A percentile compares a stretch with the other conserved stretches of the same genome.
Conservation (phyloP, 53 echinoderm and acorn worm species). For the Luidia sarsii region DNA sequence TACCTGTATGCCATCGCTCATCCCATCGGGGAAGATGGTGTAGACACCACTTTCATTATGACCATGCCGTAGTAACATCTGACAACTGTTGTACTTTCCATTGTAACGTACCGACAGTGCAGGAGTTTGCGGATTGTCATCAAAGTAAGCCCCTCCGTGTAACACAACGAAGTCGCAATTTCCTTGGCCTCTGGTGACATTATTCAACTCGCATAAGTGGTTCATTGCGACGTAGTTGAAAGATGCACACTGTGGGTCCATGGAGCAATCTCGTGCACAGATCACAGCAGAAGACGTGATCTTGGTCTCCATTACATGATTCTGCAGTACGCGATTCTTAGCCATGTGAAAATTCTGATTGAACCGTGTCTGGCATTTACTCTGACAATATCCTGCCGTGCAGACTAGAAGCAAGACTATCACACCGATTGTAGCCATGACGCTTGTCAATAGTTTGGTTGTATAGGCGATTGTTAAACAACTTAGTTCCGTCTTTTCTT, state of each 20-base stretch:
- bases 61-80: conserved; percentile 8
- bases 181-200: neutral
- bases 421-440: too few species aligned
- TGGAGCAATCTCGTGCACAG: conserved; percentile 9
- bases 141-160: conserved; percentile 1
- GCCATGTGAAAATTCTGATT: neutral
- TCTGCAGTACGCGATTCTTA: neutral
- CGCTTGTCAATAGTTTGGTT: too few species aligned
- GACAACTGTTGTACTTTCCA: conserved; percentile 1
- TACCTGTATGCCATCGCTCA: neutral
- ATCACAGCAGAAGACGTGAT: neutral
- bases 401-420: too few species aligned
- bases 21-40: conserved; percentile 9
- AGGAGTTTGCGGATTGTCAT: neutral
- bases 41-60: neutral
- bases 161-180: neutral
- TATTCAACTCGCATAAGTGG: neutral
- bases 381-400: too few species aligned
- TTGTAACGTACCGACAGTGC: neutral
- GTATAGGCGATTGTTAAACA: too few species aligned
- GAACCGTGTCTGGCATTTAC: neutral
- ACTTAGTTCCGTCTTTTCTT: too few species aligned
- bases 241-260: neutral
- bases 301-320: neutral
- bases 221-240: neutral